A percentile compares a stretch with the other conserved stretches of the same genome.
Conservation (phyloP, 2,113 vertebrate species). For the Meles meles region DNA sequence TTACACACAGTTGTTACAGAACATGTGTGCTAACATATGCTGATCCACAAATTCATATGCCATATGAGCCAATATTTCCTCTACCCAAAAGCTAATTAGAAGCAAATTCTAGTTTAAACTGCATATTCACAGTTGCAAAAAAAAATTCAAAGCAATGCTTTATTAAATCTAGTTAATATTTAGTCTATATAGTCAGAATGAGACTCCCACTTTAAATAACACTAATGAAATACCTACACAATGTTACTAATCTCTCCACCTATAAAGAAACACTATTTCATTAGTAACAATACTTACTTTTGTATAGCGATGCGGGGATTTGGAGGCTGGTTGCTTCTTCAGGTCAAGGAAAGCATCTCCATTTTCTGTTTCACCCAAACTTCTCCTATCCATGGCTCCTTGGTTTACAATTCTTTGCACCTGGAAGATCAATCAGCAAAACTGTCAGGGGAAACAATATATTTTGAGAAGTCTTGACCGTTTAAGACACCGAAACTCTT, state of each 20-base stretch:
- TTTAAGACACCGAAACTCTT: neutral
- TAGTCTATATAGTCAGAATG: neutral
- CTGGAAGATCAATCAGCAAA: conserved; percentile 60
- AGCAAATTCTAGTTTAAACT: conserved; percentile 1
- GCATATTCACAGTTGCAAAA: neutral
- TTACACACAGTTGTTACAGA: neutral
- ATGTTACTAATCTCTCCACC: conserved; percentile 32
- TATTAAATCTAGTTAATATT: neutral
- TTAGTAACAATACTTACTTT: conserved; percentile 84
- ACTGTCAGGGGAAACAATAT: neutral
- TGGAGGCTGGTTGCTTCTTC: conserved; percentile 76
- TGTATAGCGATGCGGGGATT: conserved; percentile 89
- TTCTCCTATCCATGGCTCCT: conserved; percentile 92
- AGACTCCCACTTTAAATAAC: neutral
- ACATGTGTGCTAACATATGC: neutral
- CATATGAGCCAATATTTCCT: neutral
- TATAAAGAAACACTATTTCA: conserved; percentile 46
- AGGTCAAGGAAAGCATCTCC: conserved; percentile 83
- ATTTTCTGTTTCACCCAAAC: conserved; percentile 85
- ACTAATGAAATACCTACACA: conserved; percentile 37
- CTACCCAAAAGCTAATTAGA: neutral
- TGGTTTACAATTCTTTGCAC: conserved; percentile 62
- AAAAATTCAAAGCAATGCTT: conserved; percentile 29
- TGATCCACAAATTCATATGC: neutral
- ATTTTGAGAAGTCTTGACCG: neutral